Evolutionary conservation across 2,888 invertebrate species (phyloP).

Genomic region (Drosophila imparisetae): DNA sequence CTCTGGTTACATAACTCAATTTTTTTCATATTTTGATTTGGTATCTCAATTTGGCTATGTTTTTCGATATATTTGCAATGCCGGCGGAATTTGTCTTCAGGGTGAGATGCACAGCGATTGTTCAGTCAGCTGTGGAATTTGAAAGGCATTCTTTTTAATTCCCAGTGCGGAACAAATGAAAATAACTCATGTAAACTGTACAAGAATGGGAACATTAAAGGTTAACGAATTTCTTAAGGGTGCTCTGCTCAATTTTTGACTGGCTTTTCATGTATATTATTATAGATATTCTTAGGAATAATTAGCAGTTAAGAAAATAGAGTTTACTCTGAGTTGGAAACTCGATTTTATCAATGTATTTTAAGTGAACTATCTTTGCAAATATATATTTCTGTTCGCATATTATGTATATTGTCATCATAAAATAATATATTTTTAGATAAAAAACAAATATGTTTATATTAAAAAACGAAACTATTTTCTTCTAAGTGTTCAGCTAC

Average conservation of each 20-base stretch:
- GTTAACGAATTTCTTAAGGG: rapidly evolving
- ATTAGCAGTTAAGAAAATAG: background rate
- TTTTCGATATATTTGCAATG: background rate
- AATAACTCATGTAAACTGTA: background rate
- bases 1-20: background rate
- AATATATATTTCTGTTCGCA: background rate
- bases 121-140: background rate
- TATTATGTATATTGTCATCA: background rate
- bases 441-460: background rate
- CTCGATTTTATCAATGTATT: background rate
- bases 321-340: background rate
- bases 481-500: too few relatives aligned
- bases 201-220: background rate
- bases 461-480: background rate
- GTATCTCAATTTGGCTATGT: background rate
- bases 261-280: background rate
- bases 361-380: background rate
- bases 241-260: too few relatives aligned
- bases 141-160: background rate
- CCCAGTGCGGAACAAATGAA: background rate
- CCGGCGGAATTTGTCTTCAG: background rate
- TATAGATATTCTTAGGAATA: background rate
- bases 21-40: background rate
- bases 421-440: background rate
- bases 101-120: background rate